Evolutionary conservation across 2,888 invertebrate species (phyloP), one percentile per base, ranked within the genome.

Genomic region (Beris morrisii): DNA sequence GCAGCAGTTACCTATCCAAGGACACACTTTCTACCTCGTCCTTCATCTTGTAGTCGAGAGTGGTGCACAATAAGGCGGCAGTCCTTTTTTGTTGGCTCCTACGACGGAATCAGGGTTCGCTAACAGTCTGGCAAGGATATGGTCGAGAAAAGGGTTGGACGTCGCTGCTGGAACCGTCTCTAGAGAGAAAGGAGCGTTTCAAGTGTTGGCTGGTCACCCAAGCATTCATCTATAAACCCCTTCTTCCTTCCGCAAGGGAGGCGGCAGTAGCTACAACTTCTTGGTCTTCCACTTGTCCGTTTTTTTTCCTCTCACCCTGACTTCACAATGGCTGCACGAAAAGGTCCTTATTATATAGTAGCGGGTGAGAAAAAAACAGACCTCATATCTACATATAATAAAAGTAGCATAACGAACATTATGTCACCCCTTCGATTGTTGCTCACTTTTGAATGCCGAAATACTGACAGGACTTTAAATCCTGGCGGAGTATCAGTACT

Each of bases 141-240:
- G 56, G 57, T 57, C 55, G 45, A 52, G 7, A 38, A n/a, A n/a
- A 64, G 6, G 45, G 4, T 9, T 11, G 28, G 28, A 11, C 22
- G 57, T 32, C 11, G 15, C n/a, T 5, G 12, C 22, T 30, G 12
- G 9, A 57, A 12, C 12, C 48, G 22, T 12, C 48, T 15, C 22
- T 22, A 48, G 13, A 13, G 13, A 15, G 15, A 53, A 53, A 64
- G 52, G 63, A 67, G 7, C 5, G 63, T 64, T 67, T 67, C 57
- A 50, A 67, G 67, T 67, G 58, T 67, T 58, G 57, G 57, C 46
- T 64, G 67, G 67, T 67, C 67, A 67, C 64, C 67, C 67, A 67
- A 58, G 67, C 67, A 64, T 67, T 67, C 67, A 67, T 64, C 64
- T 64, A 67, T 67, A 67, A 67, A 53, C 57, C 64, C 57, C 64